Percentiles rank a stretch among this genome's conserved stretches.
Conservation (phyloP, 2,113 vertebrate genomes). For the Heterochromis multidens region DNA sequence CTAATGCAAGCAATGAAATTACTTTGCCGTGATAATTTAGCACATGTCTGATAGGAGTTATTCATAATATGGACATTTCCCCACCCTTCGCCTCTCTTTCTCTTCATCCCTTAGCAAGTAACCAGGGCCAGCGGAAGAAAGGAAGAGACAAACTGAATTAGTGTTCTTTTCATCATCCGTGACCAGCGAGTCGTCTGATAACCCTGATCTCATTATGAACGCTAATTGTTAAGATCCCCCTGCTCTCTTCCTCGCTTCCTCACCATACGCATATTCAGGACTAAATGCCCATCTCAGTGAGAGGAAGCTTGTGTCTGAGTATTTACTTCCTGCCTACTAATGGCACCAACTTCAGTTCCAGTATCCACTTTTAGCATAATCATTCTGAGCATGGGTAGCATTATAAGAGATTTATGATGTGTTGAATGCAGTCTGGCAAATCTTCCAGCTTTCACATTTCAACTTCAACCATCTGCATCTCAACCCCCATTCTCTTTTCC, state of each 20-base stretch:
- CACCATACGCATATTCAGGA: slow-evolving; percentile 13
- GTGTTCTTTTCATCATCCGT: slow-evolving; percentile 76
- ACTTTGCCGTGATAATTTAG: slow-evolving; percentile 45
- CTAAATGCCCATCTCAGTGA: slow-evolving; percentile 16
- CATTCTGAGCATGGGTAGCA: slow-evolving; percentile 47
- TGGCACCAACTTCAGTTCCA: slow-evolving; percentile 46
- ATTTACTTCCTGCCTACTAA: slow-evolving; percentile 65
- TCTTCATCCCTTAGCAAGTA: slow-evolving; percentile 31
- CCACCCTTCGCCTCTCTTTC: slow-evolving; percentile 24
- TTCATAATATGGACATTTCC: slow-evolving; percentile 56
- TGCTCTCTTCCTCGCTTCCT: slow-evolving; percentile 37
- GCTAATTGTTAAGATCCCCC: slow-evolving; percentile 68
- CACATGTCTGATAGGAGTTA: slow-evolving; percentile 58
- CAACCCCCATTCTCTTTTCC: not conserved
- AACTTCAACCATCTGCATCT: not conserved
- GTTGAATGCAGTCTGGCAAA: slow-evolving; percentile 52
- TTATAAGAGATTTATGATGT: slow-evolving; percentile 53
- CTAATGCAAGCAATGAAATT: slow-evolving; percentile 49
- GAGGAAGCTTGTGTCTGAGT: slow-evolving; percentile 30
- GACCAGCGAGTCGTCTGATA: slow-evolving; percentile 71
- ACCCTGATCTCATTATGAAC: slow-evolving; percentile 75
- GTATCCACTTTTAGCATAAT: slow-evolving; percentile 64
- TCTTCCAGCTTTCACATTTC: slow-evolving; percentile 39
- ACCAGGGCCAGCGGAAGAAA: slow-evolving; percentile 50
- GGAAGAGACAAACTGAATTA: slow-evolving; percentile 75